phyloP scores from a whole-genome alignment of 1,140 invertebrate species.

The Pinna nobilis region DNA sequence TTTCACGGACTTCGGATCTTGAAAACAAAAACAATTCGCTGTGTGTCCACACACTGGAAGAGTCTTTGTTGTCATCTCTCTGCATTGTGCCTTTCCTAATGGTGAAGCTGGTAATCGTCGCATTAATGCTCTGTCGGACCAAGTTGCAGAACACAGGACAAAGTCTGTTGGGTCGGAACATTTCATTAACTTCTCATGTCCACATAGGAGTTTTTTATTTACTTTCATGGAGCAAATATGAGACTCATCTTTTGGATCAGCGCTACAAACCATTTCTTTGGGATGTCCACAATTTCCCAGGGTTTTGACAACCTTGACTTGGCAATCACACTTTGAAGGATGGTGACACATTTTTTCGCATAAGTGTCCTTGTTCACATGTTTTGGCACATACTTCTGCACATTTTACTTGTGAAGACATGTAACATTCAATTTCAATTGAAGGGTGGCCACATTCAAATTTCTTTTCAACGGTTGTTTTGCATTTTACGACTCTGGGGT shows the following conservation, averaged over 20 bases:
- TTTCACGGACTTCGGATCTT: not conserved
- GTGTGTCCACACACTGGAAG: not conserved
- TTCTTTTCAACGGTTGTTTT: not conserved
- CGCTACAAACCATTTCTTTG: not conserved
- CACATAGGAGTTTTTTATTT: not conserved
- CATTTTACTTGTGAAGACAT: not conserved
- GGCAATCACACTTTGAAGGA: constrained; percentile 78
- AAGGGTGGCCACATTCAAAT: not conserved
- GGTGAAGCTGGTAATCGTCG: too few species aligned
- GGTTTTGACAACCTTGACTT: constrained; percentile 41
- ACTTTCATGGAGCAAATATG: not conserved
- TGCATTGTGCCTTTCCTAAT: too few species aligned
- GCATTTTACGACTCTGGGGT: not conserved
- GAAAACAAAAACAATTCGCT: not conserved
- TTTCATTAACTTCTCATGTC: not conserved
- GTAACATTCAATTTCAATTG: not conserved
- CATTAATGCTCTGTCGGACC: not conserved
- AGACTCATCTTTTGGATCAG: not conserved
- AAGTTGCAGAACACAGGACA: too few species aligned
- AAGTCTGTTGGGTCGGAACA: too few species aligned
- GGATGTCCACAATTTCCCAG: constrained; percentile 4
- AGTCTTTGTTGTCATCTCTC: not conserved
- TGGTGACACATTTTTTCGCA: constrained; percentile 78
- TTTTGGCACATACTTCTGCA: constrained; percentile 14
- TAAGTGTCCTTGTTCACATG: constrained; percentile 77